Conservation (phyloP, 2,888 invertebrate species). For the Cyclophora punctaria region DNA sequence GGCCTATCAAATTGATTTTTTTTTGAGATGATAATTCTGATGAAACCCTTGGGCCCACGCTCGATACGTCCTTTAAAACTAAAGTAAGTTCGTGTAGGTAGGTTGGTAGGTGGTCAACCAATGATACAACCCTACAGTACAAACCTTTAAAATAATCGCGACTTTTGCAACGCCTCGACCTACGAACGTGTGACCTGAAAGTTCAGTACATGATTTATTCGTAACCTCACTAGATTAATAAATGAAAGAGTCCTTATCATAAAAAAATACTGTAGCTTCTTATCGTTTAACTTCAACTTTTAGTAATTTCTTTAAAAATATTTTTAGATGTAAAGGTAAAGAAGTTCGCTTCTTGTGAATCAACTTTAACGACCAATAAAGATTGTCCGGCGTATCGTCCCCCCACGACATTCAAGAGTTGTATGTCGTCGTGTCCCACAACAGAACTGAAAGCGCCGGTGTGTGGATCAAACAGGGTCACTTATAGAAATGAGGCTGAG, state of each 20-base stretch:
- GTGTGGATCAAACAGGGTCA: slow-evolving; percentile 20
- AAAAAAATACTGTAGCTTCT: not conserved
- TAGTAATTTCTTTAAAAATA: not conserved
- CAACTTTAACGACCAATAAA: not conserved
- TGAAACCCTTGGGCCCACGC: too few relatives aligned
- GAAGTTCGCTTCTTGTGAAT: not conserved
- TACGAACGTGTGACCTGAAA: too few relatives aligned
- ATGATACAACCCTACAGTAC: too few relatives aligned
- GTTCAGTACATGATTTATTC: too few relatives aligned
- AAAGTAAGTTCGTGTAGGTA: too few relatives aligned
- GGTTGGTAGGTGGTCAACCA: too few relatives aligned
- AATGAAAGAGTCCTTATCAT: not conserved
- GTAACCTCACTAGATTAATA: not conserved
- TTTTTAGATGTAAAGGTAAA: not conserved
- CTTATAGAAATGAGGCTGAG: slow-evolving; percentile 19
- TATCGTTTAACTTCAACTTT: not conserved
- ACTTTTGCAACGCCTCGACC: too few relatives aligned
- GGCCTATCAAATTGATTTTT: too few relatives aligned
- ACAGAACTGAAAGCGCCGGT: slow-evolving; percentile 18
- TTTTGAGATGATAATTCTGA: too few relatives aligned
- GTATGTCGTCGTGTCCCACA: slow-evolving; percentile 4
- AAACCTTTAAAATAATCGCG: too few relatives aligned
- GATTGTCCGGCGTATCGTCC: not conserved
- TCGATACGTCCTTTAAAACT: too few relatives aligned
- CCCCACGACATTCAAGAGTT: not conserved